phyloP scores from a whole-genome alignment of 2,113 vertebrate genomes.

The Mormyrus iriodes region DNA sequence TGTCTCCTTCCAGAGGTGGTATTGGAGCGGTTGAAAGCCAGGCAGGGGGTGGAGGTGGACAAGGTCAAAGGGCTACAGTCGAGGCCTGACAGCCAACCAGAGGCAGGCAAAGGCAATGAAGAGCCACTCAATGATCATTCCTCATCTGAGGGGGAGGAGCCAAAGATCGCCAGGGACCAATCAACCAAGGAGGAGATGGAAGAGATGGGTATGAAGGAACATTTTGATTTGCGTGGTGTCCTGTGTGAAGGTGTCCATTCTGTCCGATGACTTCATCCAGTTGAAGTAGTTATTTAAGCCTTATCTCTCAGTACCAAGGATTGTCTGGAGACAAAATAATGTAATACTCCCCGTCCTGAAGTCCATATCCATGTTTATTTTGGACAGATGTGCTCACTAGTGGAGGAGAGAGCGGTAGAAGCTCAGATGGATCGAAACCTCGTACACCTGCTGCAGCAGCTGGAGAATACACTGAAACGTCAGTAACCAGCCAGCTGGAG shows the following conservation, averaged over 20 bases:
- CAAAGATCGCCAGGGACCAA: conserved; percentile 30
- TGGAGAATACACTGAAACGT: not conserved
- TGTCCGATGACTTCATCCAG: not conserved
- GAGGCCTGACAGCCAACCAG: conserved; percentile 50
- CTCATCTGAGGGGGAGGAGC: conserved; percentile 42
- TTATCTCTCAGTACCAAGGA: not conserved
- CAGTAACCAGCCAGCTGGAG: not conserved
- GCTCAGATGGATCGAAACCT: not conserved
- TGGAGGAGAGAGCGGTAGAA: conserved; percentile 2
- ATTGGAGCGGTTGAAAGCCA: conserved; percentile 68
- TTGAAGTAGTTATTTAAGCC: not conserved
- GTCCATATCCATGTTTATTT: not conserved
- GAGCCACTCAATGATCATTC: conserved; percentile 42
- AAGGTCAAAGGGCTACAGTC: conserved; percentile 64
- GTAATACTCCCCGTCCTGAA: not conserved
- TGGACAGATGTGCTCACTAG: not conserved
- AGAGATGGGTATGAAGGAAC: not conserved
- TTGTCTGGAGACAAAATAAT: not conserved
- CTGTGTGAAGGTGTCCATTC: not conserved
- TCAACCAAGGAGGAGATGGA: not conserved
- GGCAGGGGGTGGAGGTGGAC: conserved; percentile 62
- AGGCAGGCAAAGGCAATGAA: conserved; percentile 36
- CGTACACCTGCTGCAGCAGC: too few species aligned
- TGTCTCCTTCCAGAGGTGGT: conserved; percentile 66
- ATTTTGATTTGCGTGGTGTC: not conserved